Conservation (phyloP, 2,113 vertebrate genomes). For the Heterotis niloticus region DNA sequence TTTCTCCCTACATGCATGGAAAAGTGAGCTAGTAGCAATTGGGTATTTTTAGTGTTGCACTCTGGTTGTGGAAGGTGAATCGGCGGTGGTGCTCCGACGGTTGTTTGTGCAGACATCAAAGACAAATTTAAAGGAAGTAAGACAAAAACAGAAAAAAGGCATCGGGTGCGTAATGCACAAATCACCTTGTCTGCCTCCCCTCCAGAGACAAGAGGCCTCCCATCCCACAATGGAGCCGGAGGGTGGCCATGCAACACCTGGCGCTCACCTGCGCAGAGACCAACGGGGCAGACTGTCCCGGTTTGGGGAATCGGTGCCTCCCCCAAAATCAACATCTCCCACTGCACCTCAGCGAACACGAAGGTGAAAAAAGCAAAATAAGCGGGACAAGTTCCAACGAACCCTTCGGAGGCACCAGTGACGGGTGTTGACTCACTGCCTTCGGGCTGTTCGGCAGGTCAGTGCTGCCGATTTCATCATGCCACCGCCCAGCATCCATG, state of each 20-base stretch:
- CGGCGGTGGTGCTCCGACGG: not conserved
- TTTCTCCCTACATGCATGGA: not conserved
- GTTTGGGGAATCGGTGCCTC: not conserved
- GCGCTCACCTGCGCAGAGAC: not conserved
- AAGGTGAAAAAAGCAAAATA: not conserved
- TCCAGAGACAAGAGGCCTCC: not conserved
- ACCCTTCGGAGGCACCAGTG: not conserved
- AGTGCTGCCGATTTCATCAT: not conserved
- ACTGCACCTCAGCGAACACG: not conserved
- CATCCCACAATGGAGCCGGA: not conserved
- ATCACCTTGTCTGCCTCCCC: not conserved
- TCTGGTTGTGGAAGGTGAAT: not conserved
- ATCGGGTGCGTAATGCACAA: not conserved
- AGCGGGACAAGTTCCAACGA: not conserved
- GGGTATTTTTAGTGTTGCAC: not conserved
- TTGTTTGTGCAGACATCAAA: conserved; percentile 13
- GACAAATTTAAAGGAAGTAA: not conserved
- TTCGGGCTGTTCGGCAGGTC: not conserved
- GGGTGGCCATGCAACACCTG: conserved; percentile 1
- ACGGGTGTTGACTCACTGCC: conserved; percentile 10
- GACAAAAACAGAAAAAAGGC: not conserved
- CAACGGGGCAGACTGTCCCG: not conserved
- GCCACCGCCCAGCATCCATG: not conserved
- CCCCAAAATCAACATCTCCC: not conserved
- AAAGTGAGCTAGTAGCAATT: not conserved